A percentile compares a stretch with the other conserved stretches of the same genome.
Evolutionary conservation across 2,797 vertebrate genomes (phyloP).

Genomic region (Mus caroli): DNA sequence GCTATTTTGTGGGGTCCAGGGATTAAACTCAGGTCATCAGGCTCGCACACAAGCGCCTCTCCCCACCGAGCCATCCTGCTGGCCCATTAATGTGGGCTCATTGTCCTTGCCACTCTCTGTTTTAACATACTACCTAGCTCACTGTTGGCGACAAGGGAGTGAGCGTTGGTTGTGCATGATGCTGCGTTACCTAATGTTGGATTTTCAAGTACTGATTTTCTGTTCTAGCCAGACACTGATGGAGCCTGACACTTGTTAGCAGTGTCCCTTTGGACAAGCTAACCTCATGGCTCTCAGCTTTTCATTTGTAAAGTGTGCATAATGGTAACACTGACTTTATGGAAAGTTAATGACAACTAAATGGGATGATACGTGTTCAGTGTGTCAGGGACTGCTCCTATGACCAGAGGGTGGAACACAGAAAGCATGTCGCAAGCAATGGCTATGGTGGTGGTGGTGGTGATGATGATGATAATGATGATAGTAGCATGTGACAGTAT

Average conservation of each 20-base stretch:
- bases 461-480: neutral
- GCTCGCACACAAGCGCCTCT: neutral
- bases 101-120: neutral
- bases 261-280: neutral
- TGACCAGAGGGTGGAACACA: neutral
- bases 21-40: neutral
- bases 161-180: neutral
- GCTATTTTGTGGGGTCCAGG: neutral
- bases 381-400: neutral
- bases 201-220: neutral
- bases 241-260: neutral
- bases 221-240: neutral
- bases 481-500: neutral
- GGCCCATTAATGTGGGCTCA: neutral
- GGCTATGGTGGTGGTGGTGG: neutral
- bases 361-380: neutral
- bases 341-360: conserved; percentile 7
- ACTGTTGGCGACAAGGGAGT: neutral
- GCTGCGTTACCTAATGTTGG: neutral
- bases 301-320: conserved; percentile 23
- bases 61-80: neutral
- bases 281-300: conserved; percentile 32
- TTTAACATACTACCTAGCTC: neutral
- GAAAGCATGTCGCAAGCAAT: neutral
- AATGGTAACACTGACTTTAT: neutral